Conservation (phyloP, 2,797 vertebrate species). For the Anguilla obscura region DNA sequence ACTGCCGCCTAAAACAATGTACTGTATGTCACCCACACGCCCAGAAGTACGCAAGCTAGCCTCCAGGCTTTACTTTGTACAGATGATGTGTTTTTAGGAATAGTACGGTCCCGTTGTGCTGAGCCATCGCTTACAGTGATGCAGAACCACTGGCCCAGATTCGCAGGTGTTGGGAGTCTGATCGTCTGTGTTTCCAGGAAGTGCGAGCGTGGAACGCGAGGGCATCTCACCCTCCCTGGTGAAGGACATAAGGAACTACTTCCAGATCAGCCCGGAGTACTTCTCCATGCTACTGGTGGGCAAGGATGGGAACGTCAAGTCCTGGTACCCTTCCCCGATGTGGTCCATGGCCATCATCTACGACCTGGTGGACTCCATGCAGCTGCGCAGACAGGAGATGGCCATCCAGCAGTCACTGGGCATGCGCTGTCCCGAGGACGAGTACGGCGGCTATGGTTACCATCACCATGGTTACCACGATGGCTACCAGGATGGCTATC, state of each 20-base stretch:
- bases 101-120: background rate
- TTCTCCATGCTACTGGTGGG: conserved; percentile 91
- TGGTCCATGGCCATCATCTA: conserved; percentile 88
- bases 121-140: background rate
- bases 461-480: conserved; percentile 80
- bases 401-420: conserved; percentile 85
- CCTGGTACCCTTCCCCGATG: conserved; percentile 88
- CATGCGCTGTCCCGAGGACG: conserved; percentile 84
- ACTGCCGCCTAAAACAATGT: background rate
- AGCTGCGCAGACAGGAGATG: conserved; percentile 87
- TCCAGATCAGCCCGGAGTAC: conserved; percentile 84
- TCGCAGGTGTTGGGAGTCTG: background rate
- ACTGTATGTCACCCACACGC: background rate
- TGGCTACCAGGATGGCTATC: conserved; percentile 79
- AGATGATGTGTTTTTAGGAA: background rate
- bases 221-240: conserved; percentile 77
- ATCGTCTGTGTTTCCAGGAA: conserved; percentile 64
- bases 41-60: background rate
- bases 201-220: conserved; percentile 79
- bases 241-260: conserved; percentile 84
- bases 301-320: conserved; percentile 88
- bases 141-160: background rate
- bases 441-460: conserved; percentile 80
- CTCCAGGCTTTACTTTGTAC: background rate
- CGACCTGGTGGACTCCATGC: conserved; percentile 87